phyloP scores from a whole-genome alignment of 2,797 vertebrate species.

The Nannoperca obscura region DNA sequence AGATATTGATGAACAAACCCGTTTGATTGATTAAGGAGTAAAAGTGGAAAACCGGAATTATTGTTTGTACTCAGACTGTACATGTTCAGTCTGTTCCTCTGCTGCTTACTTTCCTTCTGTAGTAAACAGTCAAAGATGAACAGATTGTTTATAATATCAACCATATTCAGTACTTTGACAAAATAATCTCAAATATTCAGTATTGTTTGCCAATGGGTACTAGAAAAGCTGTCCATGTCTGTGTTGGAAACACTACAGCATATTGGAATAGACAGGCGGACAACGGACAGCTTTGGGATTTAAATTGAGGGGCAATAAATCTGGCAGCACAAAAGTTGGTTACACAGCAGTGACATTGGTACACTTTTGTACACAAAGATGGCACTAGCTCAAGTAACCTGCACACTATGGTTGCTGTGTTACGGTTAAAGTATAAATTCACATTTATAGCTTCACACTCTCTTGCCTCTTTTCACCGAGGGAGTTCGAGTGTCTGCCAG shows the following conservation, averaged over 20 bases:
- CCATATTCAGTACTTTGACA: constrained; percentile 12
- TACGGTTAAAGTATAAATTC: constrained; percentile 12
- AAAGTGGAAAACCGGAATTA: not conserved
- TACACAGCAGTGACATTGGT: not conserved
- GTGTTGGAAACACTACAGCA: not conserved
- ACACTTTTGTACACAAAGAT: not conserved
- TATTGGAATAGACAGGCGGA: not conserved
- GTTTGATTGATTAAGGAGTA: not conserved
- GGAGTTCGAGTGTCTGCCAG: constrained; percentile 39
- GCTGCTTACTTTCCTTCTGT: not conserved
- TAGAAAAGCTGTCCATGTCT: not conserved
- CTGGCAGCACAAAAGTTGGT: constrained; percentile 3
- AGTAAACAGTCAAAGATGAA: not conserved
- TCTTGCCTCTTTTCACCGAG: constrained; percentile 6
- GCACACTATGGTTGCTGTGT: not conserved
- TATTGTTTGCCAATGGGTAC: not conserved
- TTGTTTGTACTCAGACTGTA: not conserved
- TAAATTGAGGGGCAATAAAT: not conserved
- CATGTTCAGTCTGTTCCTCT: not conserved
- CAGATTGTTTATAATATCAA: constrained; percentile 12
- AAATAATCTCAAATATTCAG: not conserved
- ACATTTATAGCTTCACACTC: not conserved
- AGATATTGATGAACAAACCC: not conserved
- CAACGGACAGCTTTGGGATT: not conserved
- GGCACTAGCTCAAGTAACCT: not conserved